phyloP scores from a whole-genome alignment of 2,888 invertebrate species.

The Stictocephala bisonia region DNA sequence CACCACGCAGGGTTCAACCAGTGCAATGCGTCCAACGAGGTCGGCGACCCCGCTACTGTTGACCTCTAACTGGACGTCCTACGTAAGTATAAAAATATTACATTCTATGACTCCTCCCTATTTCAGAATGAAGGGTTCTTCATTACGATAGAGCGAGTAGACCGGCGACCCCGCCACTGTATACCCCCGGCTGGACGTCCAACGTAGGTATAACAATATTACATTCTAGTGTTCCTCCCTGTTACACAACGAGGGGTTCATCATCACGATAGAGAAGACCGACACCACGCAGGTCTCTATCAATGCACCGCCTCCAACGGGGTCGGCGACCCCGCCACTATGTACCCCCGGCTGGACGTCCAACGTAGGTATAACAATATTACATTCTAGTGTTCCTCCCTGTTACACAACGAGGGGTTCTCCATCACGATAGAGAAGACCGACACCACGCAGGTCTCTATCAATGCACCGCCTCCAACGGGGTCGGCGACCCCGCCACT shows the following conservation, averaged over 20 bases:
- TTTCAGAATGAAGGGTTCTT: conserved; percentile 39
- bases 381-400: no score
- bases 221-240: no score
- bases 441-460: conserved; percentile 37
- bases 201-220: conserved; percentile 29
- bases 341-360: conserved; percentile 34
- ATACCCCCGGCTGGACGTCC: conserved; percentile 30
- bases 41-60: background rate
- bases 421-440: conserved; percentile 40
- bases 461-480: conserved; percentile 35
- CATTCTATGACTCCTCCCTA: no score
- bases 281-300: conserved; percentile 36
- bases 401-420: conserved; percentile 39
- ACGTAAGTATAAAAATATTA: no score
- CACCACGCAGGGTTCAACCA: background rate
- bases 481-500: conserved; percentile 30
- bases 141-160: conserved; percentile 35
- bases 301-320: conserved; percentile 37
- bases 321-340: conserved; percentile 25
- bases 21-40: background rate
- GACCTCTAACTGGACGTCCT: conserved; percentile 2
- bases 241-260: conserved; percentile 38
- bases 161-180: conserved; percentile 31
- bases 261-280: conserved; percentile 37
- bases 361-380: conserved; percentile 32